Evolutionary conservation across 2,797 vertebrate species (phyloP), one percentile per base, ranked within the genome.

Genomic region (Melanotaenia maccullochi): DNA sequence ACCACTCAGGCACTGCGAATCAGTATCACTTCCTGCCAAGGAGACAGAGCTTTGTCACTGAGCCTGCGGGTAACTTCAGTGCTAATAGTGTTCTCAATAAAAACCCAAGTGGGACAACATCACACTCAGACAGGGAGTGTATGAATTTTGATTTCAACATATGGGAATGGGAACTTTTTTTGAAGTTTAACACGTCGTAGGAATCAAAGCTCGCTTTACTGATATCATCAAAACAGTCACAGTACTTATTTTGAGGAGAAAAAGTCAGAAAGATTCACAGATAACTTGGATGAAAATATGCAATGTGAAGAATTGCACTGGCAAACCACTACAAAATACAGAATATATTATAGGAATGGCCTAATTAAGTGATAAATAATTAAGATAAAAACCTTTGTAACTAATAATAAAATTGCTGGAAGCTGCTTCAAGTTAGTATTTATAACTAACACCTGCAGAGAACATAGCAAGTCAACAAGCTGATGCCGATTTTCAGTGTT

Each of bases 11-110:
- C 75, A 61, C 83, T 75, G 88, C 83, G 81, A 87, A 87, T 90
- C 86, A 79, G 85, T 87, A 86, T 87, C 86, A 89, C 84, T 80
- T 86, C 75, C 87, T 88, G 89, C 87, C 88, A 83, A 84, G 75
- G 83, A 92, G 88, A 91, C 74, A 16, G 78, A 85, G 81, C 83
- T 87, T 85, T 85, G 87, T 88, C 86, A 81, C 78, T 30, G 76
- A 89, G 90, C 87, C 87, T 79, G 90, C 85, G 89, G 89, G 88
- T 78, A 84, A 89, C 89, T 82, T 85, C 84, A 83, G 87, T 78
- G 86, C 83, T 86, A 89, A 90, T 85, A 73, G 78, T 75, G 71
- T 81, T 85, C 86, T 83, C 76, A 70, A 73, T 83, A 78, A 75
- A 87, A 87, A 78, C 74, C 76, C 77, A 82, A 82, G 82, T 82